Conservation (phyloP, 2,797 vertebrate genomes). For the Gephyroberyx darwinii region DNA sequence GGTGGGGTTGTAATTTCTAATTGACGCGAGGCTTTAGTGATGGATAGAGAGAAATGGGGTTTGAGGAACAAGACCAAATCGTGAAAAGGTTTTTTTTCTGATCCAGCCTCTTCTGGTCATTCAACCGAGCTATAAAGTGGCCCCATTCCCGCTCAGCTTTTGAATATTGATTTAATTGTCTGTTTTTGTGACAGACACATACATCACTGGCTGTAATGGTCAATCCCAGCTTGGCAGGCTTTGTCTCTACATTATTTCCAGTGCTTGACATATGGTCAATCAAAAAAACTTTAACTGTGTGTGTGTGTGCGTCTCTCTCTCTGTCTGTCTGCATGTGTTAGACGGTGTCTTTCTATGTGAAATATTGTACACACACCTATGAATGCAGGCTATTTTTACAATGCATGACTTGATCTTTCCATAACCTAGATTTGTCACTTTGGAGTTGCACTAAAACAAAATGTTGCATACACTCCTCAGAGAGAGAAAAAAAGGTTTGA, state of each 20-base stretch:
- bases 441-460: slow-evolving; percentile 67
- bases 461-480: slow-evolving; percentile 63
- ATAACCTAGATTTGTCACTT: slow-evolving; percentile 68
- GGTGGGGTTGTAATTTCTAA: slow-evolving; percentile 79
- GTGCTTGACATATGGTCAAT: slow-evolving; percentile 90
- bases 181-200: slow-evolving; percentile 95
- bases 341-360: slow-evolving; percentile 32
- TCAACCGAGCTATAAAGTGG: slow-evolving; percentile 90
- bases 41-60: slow-evolving; percentile 73
- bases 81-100: slow-evolving; percentile 40
- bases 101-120: slow-evolving; percentile 78
- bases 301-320: slow-evolving; percentile 26
- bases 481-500: slow-evolving; percentile 47
- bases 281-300: slow-evolving; percentile 82
- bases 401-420: slow-evolving; percentile 67
- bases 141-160: slow-evolving; percentile 79
- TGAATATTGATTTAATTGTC: slow-evolving; percentile 99
- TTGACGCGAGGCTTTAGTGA: slow-evolving; percentile 75
- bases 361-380: slow-evolving; percentile 42
- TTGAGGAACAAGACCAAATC: slow-evolving; percentile 62
- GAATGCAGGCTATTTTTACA: slow-evolving; percentile 62
- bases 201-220: slow-evolving; percentile 96
- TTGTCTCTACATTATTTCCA: slow-evolving; percentile 92
- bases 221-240: slow-evolving; percentile 93
- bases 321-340: slow-evolving; percentile 1